These are phyloP conservation scores for Syndactyla subalaris DNA, from an alignment of 2,797 vertebrate genomes.

Conservation along the genomic window DNA sequence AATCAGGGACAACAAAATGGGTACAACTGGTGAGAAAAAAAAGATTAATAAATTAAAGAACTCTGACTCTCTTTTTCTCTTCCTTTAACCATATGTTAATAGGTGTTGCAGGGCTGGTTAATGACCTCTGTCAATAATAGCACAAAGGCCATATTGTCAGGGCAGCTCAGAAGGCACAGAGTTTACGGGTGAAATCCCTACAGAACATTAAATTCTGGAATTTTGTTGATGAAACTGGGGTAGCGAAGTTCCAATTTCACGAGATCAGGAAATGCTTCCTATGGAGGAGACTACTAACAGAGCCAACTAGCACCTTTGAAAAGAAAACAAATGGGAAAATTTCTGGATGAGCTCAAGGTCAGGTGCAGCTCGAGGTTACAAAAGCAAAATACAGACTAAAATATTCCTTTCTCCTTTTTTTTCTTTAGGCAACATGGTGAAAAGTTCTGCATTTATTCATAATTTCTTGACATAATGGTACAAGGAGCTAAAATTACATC, in stretches of 20 bases:
- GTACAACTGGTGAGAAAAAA: neutral
- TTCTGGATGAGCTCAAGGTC: neutral
- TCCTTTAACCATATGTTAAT: neutral
- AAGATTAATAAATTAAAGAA: neutral
- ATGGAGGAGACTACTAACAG: neutral
- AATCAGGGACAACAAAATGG: neutral
- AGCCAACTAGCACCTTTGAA: neutral
- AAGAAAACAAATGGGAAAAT: neutral
- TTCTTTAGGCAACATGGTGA: neutral
- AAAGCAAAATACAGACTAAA: neutral
- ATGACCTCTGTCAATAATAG: neutral
- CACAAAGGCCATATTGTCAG: neutral
- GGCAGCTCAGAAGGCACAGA: neutral
- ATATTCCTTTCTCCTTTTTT: neutral
- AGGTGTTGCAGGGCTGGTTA: neutral
- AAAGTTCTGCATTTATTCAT: neutral
- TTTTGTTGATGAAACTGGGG: neutral
- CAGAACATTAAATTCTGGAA: neutral
- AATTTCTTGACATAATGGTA: neutral
- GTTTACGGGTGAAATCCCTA: neutral
- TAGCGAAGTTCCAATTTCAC: neutral
- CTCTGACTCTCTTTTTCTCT: neutral
- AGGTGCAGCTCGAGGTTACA: neutral
- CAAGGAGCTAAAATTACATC: neutral
- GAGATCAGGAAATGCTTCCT: neutral